phyloP scores from a whole-genome alignment of 2,797 vertebrate genomes.

The Sebastes diaconus region DNA sequence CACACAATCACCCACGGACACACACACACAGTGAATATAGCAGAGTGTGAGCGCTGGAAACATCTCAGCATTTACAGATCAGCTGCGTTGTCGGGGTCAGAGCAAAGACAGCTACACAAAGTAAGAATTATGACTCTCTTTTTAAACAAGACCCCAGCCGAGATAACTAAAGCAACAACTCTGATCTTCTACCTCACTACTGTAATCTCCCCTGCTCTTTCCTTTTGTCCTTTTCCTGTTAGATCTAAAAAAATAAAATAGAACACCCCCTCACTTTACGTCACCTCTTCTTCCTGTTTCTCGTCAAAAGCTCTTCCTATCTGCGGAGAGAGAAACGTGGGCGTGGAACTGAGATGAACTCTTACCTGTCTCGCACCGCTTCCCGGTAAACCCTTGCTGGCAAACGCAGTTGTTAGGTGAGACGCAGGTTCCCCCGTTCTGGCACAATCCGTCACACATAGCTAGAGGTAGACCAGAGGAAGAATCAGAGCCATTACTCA shows the following conservation, averaged over 20 bases:
- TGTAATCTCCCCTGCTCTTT: background rate
- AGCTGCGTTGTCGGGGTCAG: slow-evolving; percentile 35
- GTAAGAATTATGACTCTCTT: slow-evolving; percentile 22
- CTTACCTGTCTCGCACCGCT: slow-evolving; percentile 95
- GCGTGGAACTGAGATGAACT: slow-evolving; percentile 19
- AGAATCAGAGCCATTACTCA: slow-evolving; percentile 65
- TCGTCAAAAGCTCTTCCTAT: slow-evolving; percentile 7
- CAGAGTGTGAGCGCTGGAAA: slow-evolving; percentile 3
- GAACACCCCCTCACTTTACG: background rate
- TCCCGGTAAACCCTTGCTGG: slow-evolving; percentile 94
- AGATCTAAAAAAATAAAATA: background rate
- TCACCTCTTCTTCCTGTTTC: background rate
- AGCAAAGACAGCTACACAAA: slow-evolving; percentile 13
- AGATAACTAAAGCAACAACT: slow-evolving; percentile 21
- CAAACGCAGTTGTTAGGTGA: slow-evolving; percentile 94
- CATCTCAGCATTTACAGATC: slow-evolving; percentile 41
- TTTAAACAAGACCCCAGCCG: background rate
- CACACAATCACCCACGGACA: slow-evolving; percentile 21
- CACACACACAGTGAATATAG: background rate
- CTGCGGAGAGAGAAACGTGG: background rate
- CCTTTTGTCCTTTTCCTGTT: background rate
- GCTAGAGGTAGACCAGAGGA: slow-evolving; percentile 82
- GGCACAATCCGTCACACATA: slow-evolving; percentile 94
- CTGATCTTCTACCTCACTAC: slow-evolving; percentile 7
- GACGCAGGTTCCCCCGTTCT: slow-evolving; percentile 93